These are phyloP conservation scores for Platichthys stellatus DNA, from an alignment of 2,113 vertebrate genomes.

Conservation along the genomic window DNA sequence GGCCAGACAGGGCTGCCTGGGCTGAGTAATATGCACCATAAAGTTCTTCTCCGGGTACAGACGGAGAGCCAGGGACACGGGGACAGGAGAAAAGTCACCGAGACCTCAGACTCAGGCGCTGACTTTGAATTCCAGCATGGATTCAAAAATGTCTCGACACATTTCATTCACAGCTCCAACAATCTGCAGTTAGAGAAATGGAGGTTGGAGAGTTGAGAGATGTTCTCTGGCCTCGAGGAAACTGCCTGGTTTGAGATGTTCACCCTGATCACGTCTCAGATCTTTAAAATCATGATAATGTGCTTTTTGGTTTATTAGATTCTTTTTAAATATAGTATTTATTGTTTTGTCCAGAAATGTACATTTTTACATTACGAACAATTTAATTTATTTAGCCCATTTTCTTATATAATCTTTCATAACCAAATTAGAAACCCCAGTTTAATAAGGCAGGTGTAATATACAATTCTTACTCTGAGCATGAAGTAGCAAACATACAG, in stretches of 20 bases:
- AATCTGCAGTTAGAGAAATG: constrained; percentile 15
- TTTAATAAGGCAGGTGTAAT: too few species aligned
- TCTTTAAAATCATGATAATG: not conserved
- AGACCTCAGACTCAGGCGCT: not conserved
- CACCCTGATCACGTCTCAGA: not conserved
- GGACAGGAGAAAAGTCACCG: not conserved
- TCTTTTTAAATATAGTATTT: too few species aligned
- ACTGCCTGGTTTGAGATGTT: not conserved
- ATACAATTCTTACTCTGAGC: too few species aligned
- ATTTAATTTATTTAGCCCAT: too few species aligned
- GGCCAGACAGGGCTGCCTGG: constrained; percentile 53
- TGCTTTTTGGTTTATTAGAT: not conserved
- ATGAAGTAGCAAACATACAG: too few species aligned
- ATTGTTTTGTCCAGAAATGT: too few species aligned
- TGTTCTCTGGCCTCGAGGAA: not conserved
- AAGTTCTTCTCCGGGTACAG: constrained; percentile 41
- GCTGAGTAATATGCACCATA: constrained; percentile 65
- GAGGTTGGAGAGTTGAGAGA: constrained; percentile 3
- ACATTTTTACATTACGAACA: too few species aligned
- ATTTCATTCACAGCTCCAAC: not conserved
- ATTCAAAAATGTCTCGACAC: not conserved
- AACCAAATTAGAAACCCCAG: too few species aligned
- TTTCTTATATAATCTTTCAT: too few species aligned
- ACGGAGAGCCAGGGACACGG: constrained; percentile 27
- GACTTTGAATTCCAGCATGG: constrained; percentile 4